Base-by-base conservation (phyloP, 2,888 invertebrate species). In the Scaptomyza parva region DNA sequence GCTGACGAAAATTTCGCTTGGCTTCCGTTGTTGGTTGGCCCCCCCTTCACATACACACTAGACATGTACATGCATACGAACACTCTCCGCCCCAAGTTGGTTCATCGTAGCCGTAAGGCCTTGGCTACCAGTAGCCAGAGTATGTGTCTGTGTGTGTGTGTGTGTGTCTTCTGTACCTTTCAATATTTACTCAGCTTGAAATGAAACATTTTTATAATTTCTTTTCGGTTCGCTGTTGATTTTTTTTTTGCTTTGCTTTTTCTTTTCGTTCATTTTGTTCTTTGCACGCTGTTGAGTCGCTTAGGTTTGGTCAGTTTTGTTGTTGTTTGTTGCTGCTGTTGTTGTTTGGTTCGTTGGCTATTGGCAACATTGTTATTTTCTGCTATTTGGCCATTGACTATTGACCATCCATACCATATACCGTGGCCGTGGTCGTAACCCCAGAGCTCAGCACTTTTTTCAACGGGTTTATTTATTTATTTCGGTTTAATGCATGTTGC, bases 341-440 rank as follows among this genome's bases (percentile, higher is more conserved):
- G 68, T 59, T 73, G 68, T 53, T 85, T 86, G 86, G 86, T 71
- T 82, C 87, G 86, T 78, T 87, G 82, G 86, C 76, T 86, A 86
- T 87, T 76, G 88, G 78, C 85, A 82, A 82, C 87, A 82, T 82
- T 82, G 83, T 83, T 88, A 83, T 83, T 88, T 83, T 88, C 86
- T 88, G 88, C 83, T 75, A 70, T 88, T 84, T 84, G 83, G 77
- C 62, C 80, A 86, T 79, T 75, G 88, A 83, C 74, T 86, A 83
- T 84, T 83, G 80, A 76, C 76, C 81, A 80, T 33, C 47, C 66
- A 58, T 61, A 14, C 35, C 35, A 35, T 35, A 17, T 44, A 44
- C 2, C 37, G 37, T 35, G 4, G 14, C 8, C 14, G 35, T 37
- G 37, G 37, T n/a, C 33, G n/a, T n/a, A 5, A n/a, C 17, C 37